Evolutionary conservation across 2,797 vertebrate genomes (phyloP).

Genomic region (Propithecus perrieri): DNA sequence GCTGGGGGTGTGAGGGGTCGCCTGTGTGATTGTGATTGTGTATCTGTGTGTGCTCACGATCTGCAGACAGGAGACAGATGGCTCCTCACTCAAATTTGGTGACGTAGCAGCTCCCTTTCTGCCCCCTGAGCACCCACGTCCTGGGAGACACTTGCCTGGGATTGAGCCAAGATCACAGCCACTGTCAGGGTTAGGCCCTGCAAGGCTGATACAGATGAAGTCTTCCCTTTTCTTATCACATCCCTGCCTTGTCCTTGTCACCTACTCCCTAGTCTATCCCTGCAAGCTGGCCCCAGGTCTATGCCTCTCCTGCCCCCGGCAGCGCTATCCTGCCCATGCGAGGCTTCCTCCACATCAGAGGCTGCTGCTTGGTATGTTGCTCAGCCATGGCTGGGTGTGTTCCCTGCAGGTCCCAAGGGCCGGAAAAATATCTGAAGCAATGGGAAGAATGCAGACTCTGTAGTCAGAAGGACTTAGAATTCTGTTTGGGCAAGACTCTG

Average conservation of each 20-base stretch:
- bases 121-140: neutral
- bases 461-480: neutral
- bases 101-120: neutral
- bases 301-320: neutral
- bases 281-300: neutral
- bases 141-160: neutral
- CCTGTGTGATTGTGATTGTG: neutral
- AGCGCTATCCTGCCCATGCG: neutral
- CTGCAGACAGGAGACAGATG: neutral
- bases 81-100: neutral
- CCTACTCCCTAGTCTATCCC: neutral
- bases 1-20: neutral
- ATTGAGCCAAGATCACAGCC: neutral
- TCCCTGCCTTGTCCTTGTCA: neutral
- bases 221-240: neutral
- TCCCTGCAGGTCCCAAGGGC: neutral
- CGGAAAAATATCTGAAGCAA: neutral
- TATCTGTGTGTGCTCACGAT: neutral
- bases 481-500: neutral
- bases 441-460: neutral
- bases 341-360: neutral
- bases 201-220: fast-evolving
- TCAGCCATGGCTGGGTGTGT: neutral
- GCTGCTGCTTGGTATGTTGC: neutral
- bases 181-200: neutral